Conservation (phyloP, 2,888 invertebrate species). For the Lymantria monacha region DNA sequence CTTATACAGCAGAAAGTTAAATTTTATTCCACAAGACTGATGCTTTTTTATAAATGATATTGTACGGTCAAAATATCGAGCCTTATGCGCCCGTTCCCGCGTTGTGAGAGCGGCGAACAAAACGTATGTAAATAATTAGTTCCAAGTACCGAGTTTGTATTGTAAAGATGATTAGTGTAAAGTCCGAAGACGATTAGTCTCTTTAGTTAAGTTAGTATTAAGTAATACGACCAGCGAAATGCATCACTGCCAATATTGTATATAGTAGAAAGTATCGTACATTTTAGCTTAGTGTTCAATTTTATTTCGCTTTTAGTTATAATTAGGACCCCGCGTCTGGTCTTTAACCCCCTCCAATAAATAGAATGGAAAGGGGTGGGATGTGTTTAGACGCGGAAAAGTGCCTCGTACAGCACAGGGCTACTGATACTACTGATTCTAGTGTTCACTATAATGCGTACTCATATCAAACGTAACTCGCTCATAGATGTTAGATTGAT, state of each 20-base stretch:
- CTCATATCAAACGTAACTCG: slow-evolving; percentile 65
- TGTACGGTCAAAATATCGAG: slow-evolving; percentile 43
- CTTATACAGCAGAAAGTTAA: slow-evolving; percentile 51
- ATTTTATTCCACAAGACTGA: slow-evolving; percentile 76
- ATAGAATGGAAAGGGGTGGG: slow-evolving; percentile 36
- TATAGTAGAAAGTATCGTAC: slow-evolving; percentile 53
- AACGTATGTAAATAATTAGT: slow-evolving; percentile 62
- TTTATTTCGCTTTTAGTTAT: slow-evolving; percentile 46
- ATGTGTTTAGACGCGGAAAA: slow-evolving; percentile 28
- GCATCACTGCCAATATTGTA: slow-evolving; percentile 76
- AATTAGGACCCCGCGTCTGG: slow-evolving; percentile 37
- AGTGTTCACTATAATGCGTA: slow-evolving; percentile 64
- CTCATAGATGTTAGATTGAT: slow-evolving; percentile 51
- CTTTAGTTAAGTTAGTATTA: slow-evolving; percentile 21
- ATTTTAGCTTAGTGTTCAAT: slow-evolving; percentile 45
- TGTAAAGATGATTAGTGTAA: slow-evolving; percentile 51
- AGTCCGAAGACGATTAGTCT: slow-evolving; percentile 11
- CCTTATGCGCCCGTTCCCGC: slow-evolving; percentile 32
- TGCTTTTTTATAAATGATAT: slow-evolving; percentile 73
- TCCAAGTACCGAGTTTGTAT: slow-evolving; percentile 36
- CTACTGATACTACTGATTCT: slow-evolving; percentile 17
- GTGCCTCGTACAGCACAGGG: slow-evolving; percentile 55
- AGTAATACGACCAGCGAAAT: slow-evolving; percentile 67
- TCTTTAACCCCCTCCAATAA: slow-evolving; percentile 38
- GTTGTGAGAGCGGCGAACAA: slow-evolving; percentile 43